Evolutionary conservation across 2,113 vertebrate species (phyloP).

Genomic region (Alouatta palliata): DNA sequence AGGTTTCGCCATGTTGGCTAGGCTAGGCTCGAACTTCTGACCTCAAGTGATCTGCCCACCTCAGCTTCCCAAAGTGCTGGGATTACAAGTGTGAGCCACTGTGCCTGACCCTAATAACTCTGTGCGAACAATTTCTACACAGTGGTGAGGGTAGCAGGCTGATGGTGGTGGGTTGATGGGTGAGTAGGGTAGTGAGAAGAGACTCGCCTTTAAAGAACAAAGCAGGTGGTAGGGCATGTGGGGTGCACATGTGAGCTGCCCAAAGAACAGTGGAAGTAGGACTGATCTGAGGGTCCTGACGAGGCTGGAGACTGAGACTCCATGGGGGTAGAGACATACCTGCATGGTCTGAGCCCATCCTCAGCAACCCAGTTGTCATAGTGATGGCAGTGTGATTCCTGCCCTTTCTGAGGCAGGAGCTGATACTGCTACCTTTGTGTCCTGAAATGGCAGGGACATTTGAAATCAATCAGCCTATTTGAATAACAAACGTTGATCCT

Average conservation of each 20-base stretch:
- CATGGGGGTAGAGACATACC: not conserved
- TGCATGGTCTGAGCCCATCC: not conserved
- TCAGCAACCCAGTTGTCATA: not conserved
- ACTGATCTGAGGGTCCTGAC: not conserved
- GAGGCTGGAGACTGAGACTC: not conserved
- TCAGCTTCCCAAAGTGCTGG: no score
- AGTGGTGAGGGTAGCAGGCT: not conserved
- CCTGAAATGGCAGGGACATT: not conserved
- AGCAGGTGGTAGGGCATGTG: rapidly evolving
- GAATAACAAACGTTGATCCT: not conserved
- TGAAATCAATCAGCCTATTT: not conserved
- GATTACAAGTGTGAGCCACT: no score
- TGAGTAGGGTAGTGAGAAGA: rapidly evolving
- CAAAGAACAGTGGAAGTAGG: not conserved
- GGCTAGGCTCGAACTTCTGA: no score
- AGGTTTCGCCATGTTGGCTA: no score
- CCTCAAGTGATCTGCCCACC: no score
- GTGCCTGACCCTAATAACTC: not conserved
- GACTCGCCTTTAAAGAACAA: not conserved
- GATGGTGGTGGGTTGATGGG: rapidly evolving
- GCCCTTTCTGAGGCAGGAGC: not conserved
- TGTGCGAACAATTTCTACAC: not conserved
- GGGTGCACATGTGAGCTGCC: not conserved
- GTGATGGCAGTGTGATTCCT: rapidly evolving
- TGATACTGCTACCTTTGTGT: not conserved